A percentile compares a stretch with the other conserved stretches of the same genome.
Conservation (phyloP, 2,797 vertebrate genomes). For the Erethizon dorsatum region DNA sequence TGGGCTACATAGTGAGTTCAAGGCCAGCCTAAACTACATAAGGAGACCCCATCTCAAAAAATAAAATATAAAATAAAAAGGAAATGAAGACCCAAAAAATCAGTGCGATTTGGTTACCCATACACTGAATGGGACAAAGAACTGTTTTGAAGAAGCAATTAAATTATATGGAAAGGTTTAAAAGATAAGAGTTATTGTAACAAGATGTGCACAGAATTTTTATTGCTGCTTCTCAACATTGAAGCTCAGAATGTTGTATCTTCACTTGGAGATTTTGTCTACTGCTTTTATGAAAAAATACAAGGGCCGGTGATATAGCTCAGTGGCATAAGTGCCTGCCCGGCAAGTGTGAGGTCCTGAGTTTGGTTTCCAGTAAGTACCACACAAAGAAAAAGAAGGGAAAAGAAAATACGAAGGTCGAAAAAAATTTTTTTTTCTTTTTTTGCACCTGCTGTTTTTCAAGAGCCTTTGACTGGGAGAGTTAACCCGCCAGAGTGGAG, state of each 20-base stretch:
- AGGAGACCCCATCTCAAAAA: not conserved
- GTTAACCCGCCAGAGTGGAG: too few relatives aligned
- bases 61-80: not conserved
- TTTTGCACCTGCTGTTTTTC: not conserved
- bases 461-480: not conserved
- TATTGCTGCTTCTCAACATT: not conserved
- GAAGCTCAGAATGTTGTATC: too few relatives aligned
- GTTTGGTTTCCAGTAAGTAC: too few relatives aligned
- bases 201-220: not conserved
- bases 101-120: not conserved
- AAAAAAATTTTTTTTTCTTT: too few relatives aligned
- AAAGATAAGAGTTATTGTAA: not conserved
- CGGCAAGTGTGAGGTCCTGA: too few relatives aligned
- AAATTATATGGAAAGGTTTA: not conserved
- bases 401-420: too few relatives aligned
- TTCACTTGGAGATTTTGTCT: not conserved
- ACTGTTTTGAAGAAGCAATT: not conserved
- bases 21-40: not conserved
- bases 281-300: not conserved
- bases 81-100: not conserved
- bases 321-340: too few relatives aligned
- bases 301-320: too few relatives aligned
- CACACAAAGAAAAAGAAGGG: too few relatives aligned
- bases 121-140: too few relatives aligned
- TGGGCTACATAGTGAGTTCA: not conserved